Evolutionary conservation across 2,113 vertebrate species (phyloP), one percentile per base, ranked within the genome.

Genomic region (Zosterops japonicus): DNA sequence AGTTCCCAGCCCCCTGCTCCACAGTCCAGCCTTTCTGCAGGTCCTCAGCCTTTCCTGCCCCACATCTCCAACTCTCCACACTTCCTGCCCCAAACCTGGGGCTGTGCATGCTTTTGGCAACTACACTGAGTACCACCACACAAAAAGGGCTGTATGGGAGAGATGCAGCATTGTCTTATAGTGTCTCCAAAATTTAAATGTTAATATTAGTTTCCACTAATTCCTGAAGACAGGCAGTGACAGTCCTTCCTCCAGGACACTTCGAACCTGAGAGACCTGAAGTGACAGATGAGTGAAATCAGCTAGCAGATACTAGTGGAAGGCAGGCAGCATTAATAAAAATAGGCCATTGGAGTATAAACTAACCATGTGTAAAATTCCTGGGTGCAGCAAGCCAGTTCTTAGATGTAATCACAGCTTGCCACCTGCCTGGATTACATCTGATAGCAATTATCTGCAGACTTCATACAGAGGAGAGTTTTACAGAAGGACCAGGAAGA

Each of bases 381-480:
- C 76, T 64, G 76, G 82, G 75, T 88, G 85, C 56, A 88, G 85
- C 56, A 83, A 77, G 79, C 85, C 94, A 94, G 25, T 31, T 79
- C 63, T 44, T 20, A 71, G 83, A 65, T 88, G 80, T 78, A 94
- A 93, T 95, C 92, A 93, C 91, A 83, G 52, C 55, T 87, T 89
- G 82, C 90, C 87, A 86, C 90, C 92, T 78, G 95, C 76, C 76
- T 81, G 6, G 83, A 80, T 61, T 70, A 20, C 69, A 64, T 61
- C 83, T 84, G 90, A 89, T 4, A 33, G 79, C 76, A 95, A 86
- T 90, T 87, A 78, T 46, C 64, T 89, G 53, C 83, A 92, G 76
- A 12, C 44, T 81, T 55, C 75, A 20, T 36, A 70, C 35, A 56
- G 56, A 64, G 47, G 11, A 63, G 63, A 69, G n/a, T 35, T 84